Evolutionary conservation across 2,797 vertebrate genomes (phyloP).

Genomic region (Gorsachius magnificus): DNA sequence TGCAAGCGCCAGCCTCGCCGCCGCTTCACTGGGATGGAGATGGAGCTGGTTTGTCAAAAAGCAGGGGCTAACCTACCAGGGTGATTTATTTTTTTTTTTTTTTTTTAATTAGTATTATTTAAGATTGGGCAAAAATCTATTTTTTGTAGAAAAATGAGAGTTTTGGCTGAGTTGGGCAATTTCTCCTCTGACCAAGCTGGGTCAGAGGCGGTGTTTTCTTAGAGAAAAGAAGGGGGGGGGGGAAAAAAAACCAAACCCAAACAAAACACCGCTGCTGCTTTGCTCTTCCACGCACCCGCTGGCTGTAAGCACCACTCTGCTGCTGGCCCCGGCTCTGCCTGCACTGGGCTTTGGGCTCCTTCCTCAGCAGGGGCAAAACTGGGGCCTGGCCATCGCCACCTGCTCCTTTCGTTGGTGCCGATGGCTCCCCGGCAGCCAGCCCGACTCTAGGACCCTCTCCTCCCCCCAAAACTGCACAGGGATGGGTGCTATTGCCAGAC

Average conservation of each 20-base stretch:
- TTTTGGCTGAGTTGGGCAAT: background rate
- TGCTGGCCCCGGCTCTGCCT: background rate
- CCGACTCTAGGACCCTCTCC: background rate
- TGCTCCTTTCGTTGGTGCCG: background rate
- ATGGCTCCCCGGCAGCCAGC: accelerated
- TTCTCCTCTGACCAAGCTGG: background rate
- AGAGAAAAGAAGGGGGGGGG: background rate
- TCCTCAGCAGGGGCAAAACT: background rate
- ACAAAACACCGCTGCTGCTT: background rate
- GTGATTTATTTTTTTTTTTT: no score
- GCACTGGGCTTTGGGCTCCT: background rate
- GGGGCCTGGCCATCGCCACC: accelerated
- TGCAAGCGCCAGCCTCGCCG: accelerated
- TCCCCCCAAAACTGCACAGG: background rate
- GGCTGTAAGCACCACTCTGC: background rate
- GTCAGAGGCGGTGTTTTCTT: background rate
- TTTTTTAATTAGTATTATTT: background rate
- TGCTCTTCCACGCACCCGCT: background rate
- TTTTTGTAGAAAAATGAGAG: background rate
- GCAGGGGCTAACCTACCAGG: background rate
- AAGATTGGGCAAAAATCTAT: background rate
- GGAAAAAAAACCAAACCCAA: no score
- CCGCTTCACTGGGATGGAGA: background rate
- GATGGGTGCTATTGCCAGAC: background rate
- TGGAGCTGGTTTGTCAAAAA: background rate